Conservation (phyloP, 2,113 vertebrate genomes). For the Machaerirhynchus nigripectus region DNA sequence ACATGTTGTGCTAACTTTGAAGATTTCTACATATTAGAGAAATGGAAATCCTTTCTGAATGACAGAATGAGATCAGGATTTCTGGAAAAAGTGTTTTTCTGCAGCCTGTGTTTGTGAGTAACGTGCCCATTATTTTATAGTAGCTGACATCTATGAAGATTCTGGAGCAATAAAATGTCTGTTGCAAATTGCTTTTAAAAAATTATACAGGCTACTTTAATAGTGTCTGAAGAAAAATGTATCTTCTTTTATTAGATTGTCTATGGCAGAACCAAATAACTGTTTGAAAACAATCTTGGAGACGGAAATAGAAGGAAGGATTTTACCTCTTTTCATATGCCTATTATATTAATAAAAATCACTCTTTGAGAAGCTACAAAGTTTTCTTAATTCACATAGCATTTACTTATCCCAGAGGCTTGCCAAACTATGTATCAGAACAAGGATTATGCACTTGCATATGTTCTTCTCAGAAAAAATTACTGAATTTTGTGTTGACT, state of each 20-base stretch:
- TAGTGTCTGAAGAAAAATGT: not conserved
- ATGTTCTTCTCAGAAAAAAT: not conserved
- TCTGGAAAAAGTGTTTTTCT: not conserved
- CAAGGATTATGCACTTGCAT: not conserved
- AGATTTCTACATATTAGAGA: not conserved
- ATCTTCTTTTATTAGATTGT: conserved; percentile 17
- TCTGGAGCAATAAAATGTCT: not conserved
- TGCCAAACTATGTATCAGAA: not conserved
- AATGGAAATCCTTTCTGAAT: not conserved
- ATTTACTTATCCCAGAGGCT: not conserved
- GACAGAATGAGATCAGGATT: not conserved
- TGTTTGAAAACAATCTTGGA: not conserved
- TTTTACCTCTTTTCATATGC: not conserved
- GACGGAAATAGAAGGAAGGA: not conserved
- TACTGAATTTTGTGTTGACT: not conserved
- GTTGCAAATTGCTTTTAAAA: conserved; percentile 33
- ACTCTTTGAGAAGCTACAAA: not conserved
- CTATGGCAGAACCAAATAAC: not conserved
- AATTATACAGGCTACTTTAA: conserved; percentile 18
- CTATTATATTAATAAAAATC: not conserved
- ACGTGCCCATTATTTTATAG: not conserved
- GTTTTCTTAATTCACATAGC: not conserved
- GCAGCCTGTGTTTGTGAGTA: not conserved
- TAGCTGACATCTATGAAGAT: conserved; percentile 5
- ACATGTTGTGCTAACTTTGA: not conserved